Evolutionary conservation across 2,888 invertebrate species (phyloP).

Genomic region (Papilio protenor): DNA sequence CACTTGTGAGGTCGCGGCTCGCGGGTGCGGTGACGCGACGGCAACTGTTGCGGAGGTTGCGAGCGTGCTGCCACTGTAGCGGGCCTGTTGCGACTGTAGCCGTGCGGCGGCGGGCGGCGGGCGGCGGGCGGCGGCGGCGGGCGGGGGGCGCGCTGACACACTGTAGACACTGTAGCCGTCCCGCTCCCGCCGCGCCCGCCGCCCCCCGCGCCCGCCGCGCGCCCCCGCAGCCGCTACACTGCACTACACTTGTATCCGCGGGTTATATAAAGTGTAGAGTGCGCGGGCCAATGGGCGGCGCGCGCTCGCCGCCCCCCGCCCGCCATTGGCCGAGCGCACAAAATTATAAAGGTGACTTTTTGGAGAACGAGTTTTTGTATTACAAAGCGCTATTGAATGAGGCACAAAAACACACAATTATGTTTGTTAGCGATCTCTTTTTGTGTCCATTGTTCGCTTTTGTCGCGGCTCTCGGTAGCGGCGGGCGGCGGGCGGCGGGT

Average conservation of each 20-base stretch:
- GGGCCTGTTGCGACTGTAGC: background rate
- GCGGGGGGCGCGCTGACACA: constrained; percentile 44
- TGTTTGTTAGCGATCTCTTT: constrained; percentile 78
- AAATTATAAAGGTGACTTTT: constrained; percentile 84
- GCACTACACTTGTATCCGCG: constrained; percentile 84
- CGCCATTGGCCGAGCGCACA: constrained; percentile 76
- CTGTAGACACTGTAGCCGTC: constrained; percentile 67
- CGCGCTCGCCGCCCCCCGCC: constrained; percentile 65
- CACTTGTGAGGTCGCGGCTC: background rate
- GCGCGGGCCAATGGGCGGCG: constrained; percentile 64
- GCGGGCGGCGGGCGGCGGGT: constrained; percentile 3
- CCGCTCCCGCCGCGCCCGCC: constrained; percentile 57
- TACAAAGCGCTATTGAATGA: constrained; percentile 79
- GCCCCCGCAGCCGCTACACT: constrained; percentile 63
- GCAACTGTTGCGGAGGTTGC: background rate
- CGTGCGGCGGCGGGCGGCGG: constrained; percentile 46
- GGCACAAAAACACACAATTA: constrained; percentile 81
- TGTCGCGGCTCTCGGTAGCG: constrained; percentile 49
- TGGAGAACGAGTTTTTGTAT: constrained; percentile 77
- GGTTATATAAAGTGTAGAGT: constrained; percentile 83
- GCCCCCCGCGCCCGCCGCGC: background rate
- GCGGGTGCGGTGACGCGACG: background rate
- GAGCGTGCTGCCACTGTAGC: constrained; percentile 67
- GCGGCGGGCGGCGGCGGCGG: constrained; percentile 53
- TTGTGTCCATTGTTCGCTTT: constrained; percentile 67